These are phyloP conservation scores for Jordanella pulchra DNA, from an alignment of 2,797 vertebrate species.

Conservation along the genomic window DNA sequence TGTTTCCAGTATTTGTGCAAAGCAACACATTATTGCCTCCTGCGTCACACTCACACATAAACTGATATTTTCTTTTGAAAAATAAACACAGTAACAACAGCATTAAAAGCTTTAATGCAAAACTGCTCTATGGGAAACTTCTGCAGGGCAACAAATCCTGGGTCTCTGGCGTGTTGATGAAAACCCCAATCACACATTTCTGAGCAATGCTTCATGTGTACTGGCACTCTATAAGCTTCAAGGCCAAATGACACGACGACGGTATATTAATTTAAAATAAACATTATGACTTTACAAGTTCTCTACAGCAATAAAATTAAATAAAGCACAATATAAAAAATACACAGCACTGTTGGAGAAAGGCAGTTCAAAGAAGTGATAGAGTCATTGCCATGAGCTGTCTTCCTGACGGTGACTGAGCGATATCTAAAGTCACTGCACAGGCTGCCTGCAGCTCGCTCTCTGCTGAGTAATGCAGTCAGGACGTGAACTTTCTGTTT, in stretches of 20 bases:
- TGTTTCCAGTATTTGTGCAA: slow-evolving; percentile 13
- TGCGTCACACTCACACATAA: not conserved
- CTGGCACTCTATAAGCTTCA: slow-evolving; percentile 47
- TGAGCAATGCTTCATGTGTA: slow-evolving; percentile 36
- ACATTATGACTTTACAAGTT: slow-evolving; percentile 49
- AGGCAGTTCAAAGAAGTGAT: slow-evolving; percentile 49
- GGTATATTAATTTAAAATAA: slow-evolving; percentile 52
- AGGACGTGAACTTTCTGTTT: slow-evolving; percentile 35
- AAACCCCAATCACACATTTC: slow-evolving; percentile 25
- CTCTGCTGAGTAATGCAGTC: slow-evolving; percentile 43
- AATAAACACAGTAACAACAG: not conserved
- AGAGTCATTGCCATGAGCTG: slow-evolving; percentile 33
- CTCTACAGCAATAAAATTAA: slow-evolving; percentile 54
- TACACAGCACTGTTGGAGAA: slow-evolving; percentile 37
- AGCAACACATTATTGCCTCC: not conserved
- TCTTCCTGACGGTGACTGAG: slow-evolving; percentile 19
- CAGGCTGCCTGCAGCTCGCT: slow-evolving; percentile 36
- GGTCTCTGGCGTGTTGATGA: slow-evolving; percentile 4
- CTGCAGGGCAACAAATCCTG: not conserved
- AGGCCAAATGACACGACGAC: slow-evolving; percentile 41
- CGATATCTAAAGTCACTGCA: slow-evolving; percentile 26
- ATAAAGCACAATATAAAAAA: slow-evolving; percentile 64
- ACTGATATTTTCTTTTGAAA: not conserved
- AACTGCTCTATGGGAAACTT: slow-evolving; percentile 12
- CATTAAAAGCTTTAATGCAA: slow-evolving; percentile 15